These are phyloP conservation scores for Neosalanx taihuensis DNA, from an alignment of 2,797 vertebrate species.

Conservation along the genomic window DNA sequence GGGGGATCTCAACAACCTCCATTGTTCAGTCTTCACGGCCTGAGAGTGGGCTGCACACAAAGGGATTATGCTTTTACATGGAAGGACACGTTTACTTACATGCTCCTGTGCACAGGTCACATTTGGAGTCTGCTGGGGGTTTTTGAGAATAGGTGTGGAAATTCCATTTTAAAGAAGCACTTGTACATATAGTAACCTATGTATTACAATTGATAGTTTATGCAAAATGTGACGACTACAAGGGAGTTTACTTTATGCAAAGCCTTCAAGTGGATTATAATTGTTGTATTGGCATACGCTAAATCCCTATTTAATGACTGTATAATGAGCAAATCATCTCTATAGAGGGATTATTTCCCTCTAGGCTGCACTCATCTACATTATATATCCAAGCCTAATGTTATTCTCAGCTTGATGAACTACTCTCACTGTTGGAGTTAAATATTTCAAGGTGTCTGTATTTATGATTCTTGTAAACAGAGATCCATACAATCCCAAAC, in stretches of 20 bases:
- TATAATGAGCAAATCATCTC: slow-evolving; percentile 6
- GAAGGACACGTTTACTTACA: slow-evolving; percentile 16
- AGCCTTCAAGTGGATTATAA: background rate
- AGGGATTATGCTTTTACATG: background rate
- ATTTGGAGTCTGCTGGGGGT: too few relatives aligned
- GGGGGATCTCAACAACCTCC: slow-evolving; percentile 22
- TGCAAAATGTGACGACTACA: too few relatives aligned
- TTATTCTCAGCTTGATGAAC: too few relatives aligned
- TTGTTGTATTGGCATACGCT: background rate
- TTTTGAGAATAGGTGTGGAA: too few relatives aligned
- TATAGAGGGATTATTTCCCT: background rate
- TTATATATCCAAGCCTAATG: background rate
- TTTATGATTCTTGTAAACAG: too few relatives aligned
- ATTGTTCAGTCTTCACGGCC: slow-evolving; percentile 26
- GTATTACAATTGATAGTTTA: too few relatives aligned
- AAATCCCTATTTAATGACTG: background rate
- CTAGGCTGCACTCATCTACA: background rate
- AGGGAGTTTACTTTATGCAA: background rate
- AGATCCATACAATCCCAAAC: too few relatives aligned
- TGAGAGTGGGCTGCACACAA: slow-evolving; percentile 10
- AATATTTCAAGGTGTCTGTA: too few relatives aligned
- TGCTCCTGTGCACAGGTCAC: too few relatives aligned
- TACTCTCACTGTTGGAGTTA: too few relatives aligned
- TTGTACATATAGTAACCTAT: too few relatives aligned
- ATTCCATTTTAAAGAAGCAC: too few relatives aligned